Evolutionary conservation across 2,888 invertebrate genomes (phyloP).

Genomic region (Clostera curtula): DNA sequence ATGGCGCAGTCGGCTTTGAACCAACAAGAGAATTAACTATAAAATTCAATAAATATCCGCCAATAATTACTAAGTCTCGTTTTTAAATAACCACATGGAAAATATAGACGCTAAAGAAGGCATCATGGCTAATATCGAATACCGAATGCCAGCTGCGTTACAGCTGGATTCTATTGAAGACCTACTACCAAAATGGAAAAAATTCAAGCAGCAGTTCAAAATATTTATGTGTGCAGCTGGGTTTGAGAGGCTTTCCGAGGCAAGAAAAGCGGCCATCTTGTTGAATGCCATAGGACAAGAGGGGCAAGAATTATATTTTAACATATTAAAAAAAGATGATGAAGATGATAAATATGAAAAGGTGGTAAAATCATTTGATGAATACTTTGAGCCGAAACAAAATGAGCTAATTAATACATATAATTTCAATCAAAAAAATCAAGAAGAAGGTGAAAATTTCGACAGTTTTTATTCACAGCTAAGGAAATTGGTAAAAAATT

Average conservation of each 20-base stretch:
- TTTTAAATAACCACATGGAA: too few relatives aligned
- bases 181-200: constrained; percentile 1
- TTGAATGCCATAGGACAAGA: background rate
- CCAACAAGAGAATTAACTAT: constrained; percentile 8
- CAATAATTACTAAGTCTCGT: too few relatives aligned
- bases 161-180: too few relatives aligned
- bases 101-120: too few relatives aligned
- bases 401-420: constrained; percentile 1
- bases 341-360: background rate
- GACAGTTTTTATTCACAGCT: background rate
- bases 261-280: background rate
- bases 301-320: constrained; percentile 1
- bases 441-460: background rate
- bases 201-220: background rate
- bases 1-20: too few relatives aligned
- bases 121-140: too few relatives aligned
- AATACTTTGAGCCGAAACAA: constrained; percentile 1
- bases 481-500: background rate
- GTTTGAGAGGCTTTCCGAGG: constrained; percentile 1
- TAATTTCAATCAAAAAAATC: background rate
- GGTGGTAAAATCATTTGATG: background rate
- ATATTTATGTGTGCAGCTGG: constrained; percentile 1
- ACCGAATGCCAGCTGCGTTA: too few relatives aligned
- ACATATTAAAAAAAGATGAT: background rate
- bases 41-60: background rate